phyloP scores from a whole-genome alignment of 2,888 invertebrate species.

The Cephus rjabovi region DNA sequence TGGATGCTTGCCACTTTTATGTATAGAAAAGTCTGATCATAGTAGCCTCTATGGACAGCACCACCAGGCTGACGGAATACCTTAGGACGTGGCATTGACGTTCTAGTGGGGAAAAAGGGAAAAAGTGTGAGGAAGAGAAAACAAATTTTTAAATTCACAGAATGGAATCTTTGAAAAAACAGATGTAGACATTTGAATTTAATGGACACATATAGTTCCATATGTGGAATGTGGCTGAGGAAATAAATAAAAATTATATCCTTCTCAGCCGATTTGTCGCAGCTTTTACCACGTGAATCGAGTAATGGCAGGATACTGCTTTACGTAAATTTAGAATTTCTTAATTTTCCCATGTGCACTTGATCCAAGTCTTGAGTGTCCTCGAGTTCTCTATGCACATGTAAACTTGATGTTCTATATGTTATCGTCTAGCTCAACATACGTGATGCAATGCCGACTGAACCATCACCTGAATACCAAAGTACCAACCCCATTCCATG shows the following conservation, averaged over 20 bases:
- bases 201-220: background rate
- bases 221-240: background rate
- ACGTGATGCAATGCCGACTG: constrained; percentile 55
- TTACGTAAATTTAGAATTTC: background rate
- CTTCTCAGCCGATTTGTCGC: background rate
- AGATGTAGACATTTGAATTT: background rate
- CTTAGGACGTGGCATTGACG: background rate
- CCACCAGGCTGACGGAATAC: background rate
- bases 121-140: background rate
- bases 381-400: constrained; percentile 38
- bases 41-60: background rate
- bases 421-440: constrained; percentile 45
- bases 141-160: background rate
- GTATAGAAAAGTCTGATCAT: constrained; percentile 47
- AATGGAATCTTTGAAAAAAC: background rate
- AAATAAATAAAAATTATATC: background rate
- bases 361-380: background rate
- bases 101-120: background rate
- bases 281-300: background rate
- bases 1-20: constrained; percentile 51
- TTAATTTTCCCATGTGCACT: background rate
- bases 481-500: constrained; percentile 34
- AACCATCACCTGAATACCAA: constrained; percentile 52
- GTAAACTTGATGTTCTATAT: constrained; percentile 44
- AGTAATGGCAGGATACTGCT: background rate